Conservation (phyloP, 2,113 vertebrate genomes). For the Oryctolagus cuniculus region mOryCun1.1 NC_091433.1:10047001-10047500, state of each 20-base stretch:
- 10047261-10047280: background rate
- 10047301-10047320: background rate
- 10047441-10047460: background rate
- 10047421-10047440: background rate
- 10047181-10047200: no score
- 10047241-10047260: conserved; percentile 33
- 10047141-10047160: no score
- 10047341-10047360: background rate
- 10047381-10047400: background rate
- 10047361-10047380: background rate
- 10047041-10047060: no score
- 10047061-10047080: no score
- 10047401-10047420: background rate
- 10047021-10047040: no score
- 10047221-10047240: conserved; percentile 9
- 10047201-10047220: background rate
- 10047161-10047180: no score
- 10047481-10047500: conserved; percentile 22
- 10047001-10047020: no score
- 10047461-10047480: background rate
- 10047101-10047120: no score
- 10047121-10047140: no score
- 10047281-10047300: background rate
- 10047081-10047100: no score
- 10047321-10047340: background rate